Base-by-base conservation (phyloP, 2,113 vertebrate species). In the Sinocyclocheilus anophthalmus region DNA sequence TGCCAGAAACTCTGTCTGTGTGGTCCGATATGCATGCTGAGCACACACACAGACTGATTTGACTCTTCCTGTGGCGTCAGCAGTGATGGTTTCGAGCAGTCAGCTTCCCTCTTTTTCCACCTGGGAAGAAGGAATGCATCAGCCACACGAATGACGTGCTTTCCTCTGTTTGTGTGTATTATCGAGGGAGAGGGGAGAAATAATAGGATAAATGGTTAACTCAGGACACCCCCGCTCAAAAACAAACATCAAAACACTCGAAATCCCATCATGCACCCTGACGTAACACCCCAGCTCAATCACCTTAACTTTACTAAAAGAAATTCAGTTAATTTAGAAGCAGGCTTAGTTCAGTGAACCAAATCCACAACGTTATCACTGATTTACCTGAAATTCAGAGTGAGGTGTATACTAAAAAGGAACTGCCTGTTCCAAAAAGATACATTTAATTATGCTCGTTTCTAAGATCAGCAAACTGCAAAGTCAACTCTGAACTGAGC, bases 31-130 rank as follows among this genome's bases (percentile, higher is more conserved):
- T 42, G 50, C 42, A 84, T 76, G 72, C 72, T 45, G 63, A 8
- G 8, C 45, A 48, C 70, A 76, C 78, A 81, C 57, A 65, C 57
- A 65, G 12, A 67, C 13, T 22, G 9, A 72, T 39, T 61, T 39
- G 53, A 61, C 69, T 81, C 67, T 86, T 50, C 13, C 18, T 53
- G 22, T 87, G 59, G 85, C 72, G 1, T 83, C 72, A 87, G 85
- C 85, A 57, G 81, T 42, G 16, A 83, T 80, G 24, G 14, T 76
- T 55, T 76, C 59, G 14, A 11, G 39, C 72, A 77, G 57, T 85
- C 39, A 73, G 76, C 67, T 50, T 33, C 14, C 55, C 30, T 75
- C 4, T 33, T 61, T 61, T 57, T 76, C 33, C 79, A 82, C 79
- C 42, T 33, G 65, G 85, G 39, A 61, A 65, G 73, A 65, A 48